Evolutionary conservation across 2,113 vertebrate species (phyloP).

Genomic region (Gambusia holbrooki): DNA sequence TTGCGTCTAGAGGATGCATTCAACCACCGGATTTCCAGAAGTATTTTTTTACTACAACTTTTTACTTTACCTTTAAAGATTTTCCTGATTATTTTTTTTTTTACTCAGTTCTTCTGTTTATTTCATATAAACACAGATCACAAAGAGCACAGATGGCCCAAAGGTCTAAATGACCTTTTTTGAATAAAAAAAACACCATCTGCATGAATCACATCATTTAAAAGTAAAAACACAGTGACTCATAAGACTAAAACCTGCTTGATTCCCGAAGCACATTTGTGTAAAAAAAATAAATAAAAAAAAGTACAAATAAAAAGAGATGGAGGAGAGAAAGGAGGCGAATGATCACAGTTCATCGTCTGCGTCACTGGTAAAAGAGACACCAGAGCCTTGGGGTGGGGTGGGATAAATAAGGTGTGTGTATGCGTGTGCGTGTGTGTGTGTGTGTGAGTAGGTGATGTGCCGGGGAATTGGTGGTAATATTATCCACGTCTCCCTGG

Average conservation of each 20-base stretch:
- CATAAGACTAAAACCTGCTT: slow-evolving; percentile 36
- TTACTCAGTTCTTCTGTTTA: neutral
- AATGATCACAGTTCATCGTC: slow-evolving; percentile 32
- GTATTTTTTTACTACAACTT: neutral
- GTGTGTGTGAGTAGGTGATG: neutral
- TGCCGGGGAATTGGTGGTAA: slow-evolving; percentile 28
- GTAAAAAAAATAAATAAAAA: neutral
- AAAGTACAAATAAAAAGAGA: neutral
- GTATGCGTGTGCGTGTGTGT: too few relatives aligned
- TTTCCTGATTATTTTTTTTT: neutral
- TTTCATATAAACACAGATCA: neutral
- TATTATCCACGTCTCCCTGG: slow-evolving; percentile 48
- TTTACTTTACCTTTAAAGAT: neutral
- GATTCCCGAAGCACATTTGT: slow-evolving; percentile 29
- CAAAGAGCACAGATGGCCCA: slow-evolving; percentile 9
- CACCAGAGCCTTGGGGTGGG: slow-evolving; percentile 43
- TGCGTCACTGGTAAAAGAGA: slow-evolving; percentile 54
- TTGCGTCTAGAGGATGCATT: neutral
- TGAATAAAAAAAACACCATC: slow-evolving; percentile 20
- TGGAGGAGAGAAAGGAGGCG: slow-evolving; percentile 2
- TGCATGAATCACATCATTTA: slow-evolving; percentile 48
- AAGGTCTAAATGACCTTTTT: slow-evolving; percentile 33
- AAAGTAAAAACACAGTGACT: slow-evolving; percentile 33
- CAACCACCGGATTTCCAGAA: neutral
- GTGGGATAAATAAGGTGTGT: slow-evolving; percentile 65